Evolutionary conservation across 1,140 invertebrate genomes (phyloP), one percentile per base, ranked within the genome.

Genomic region (Plodia interpunctella): DNA sequence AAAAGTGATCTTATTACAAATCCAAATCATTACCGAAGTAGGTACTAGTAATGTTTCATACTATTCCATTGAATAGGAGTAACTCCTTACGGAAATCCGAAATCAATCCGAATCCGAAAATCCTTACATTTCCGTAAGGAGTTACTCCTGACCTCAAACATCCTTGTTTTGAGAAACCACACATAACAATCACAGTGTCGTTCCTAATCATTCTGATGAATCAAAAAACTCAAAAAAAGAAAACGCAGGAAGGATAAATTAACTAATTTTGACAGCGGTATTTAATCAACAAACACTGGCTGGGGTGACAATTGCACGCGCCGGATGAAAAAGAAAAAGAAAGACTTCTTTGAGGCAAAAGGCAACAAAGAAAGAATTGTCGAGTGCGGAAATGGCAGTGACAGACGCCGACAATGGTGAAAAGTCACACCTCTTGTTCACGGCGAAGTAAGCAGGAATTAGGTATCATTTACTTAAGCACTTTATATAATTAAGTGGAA

Each of bases 381-480:
- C 65, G 64, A 70, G 78, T 57, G 71, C 74, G 86, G 87, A 89
- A 87, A 72, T 87, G 87, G 77, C 82, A 80, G 76, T 89, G 87
- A 87, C 87, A 89, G 87, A 87, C 84, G 76, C 70, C 78, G 76
- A 78, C 81, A 80, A 79, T 84, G 85, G 80, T 78, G 75, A 70
- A 82, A 87, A 83, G 83, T 88, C 83, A 88, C 86, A 88, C 86
- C 83, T 86, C 82, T 77, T 86, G 86, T 85, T 88, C 83, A 81
- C 82, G 78, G 74, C 66, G 63, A 71, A 65, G 35, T 71, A 79
- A 69, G 74, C 78, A 74, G 72, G 70, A 55, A 88, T 87, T 87
- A 87, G 83, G 83, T 80, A 87, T 86, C 86, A 83, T 88, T 88
- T 87, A 87, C 84, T 88, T 87, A 83, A 87, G 81, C 74, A 82